phyloP scores from a whole-genome alignment of 2,888 invertebrate species.

The Leucozona laternaria region DNA sequence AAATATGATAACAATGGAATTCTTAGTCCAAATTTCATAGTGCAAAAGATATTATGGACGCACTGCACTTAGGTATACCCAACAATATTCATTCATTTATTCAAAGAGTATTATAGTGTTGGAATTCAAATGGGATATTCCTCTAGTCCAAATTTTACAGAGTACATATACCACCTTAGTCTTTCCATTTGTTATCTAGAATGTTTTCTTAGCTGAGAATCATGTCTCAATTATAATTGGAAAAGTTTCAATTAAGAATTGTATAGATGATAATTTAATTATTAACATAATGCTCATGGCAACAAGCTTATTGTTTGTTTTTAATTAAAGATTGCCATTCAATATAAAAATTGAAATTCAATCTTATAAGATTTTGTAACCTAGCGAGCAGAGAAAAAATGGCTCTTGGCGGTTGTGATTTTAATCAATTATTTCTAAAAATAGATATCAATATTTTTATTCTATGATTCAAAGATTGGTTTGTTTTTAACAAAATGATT shows the following conservation, averaged over 20 bases:
- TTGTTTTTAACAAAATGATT: neutral
- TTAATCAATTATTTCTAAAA: constrained; percentile 1
- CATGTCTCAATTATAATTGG: neutral
- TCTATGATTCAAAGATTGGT: neutral
- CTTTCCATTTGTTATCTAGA: too few relatives aligned
- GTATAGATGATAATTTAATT: constrained; percentile 2
- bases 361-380: neutral
- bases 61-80: too few relatives aligned
- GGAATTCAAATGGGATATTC: too few relatives aligned
- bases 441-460: neutral
- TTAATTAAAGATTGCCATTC: constrained; percentile 5
- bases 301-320: constrained; percentile 6
- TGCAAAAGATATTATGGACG: too few relatives aligned
- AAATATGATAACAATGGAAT: neutral
- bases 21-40: neutral
- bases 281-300: constrained; percentile 10
- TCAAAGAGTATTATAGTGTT: too few relatives aligned
- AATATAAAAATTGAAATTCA: neutral
- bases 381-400: neutral
- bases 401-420: neutral
- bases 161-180: too few relatives aligned
- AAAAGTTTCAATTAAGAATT: constrained; percentile 7
- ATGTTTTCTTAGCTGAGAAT: neutral
- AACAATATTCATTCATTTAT: too few relatives aligned
- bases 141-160: too few relatives aligned